phyloP scores from a whole-genome alignment of 30 jellyfish, hydroid and myxozoan species.

The Hydra vulgaris region DNA sequence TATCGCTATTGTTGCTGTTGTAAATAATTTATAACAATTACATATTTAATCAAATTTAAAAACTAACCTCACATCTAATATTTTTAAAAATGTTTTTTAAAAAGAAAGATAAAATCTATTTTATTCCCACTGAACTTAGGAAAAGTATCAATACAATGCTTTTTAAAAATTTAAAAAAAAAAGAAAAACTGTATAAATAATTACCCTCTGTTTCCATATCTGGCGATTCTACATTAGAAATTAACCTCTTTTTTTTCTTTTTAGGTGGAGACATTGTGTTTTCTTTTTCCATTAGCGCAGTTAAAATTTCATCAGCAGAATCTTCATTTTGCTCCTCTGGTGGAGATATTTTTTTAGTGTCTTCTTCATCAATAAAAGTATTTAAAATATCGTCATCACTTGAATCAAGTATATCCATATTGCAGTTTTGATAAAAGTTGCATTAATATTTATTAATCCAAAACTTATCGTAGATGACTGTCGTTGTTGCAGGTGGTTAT shows the following conservation, averaged over 20 bases:
- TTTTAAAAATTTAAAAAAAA: too few relatives aligned
- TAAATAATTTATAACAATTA: too few relatives aligned
- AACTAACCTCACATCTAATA: too few relatives aligned
- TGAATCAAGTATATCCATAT: neutral
- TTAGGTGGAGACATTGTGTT: neutral
- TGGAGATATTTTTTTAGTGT: neutral
- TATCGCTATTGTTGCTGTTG: too few relatives aligned
- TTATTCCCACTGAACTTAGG: too few relatives aligned
- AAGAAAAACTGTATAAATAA: neutral
- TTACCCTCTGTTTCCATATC: neutral
- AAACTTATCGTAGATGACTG: too few relatives aligned
- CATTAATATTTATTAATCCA: neutral
- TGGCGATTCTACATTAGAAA: neutral
- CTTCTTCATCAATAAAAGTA: neutral
- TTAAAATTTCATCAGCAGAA: constrained; percentile 11
- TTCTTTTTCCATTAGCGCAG: constrained; percentile 7
- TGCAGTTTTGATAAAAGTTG: too few relatives aligned
- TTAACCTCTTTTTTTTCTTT: neutral
- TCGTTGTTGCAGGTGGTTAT: too few relatives aligned
- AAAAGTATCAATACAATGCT: too few relatives aligned
- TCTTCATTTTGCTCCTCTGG: neutral
- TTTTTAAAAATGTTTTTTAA: too few relatives aligned
- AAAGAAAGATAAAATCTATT: too few relatives aligned
- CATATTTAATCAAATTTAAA: too few relatives aligned
- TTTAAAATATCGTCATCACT: neutral